Conservation (phyloP, 2,113 vertebrate genomes). For the Rhynchomys soricoides region DNA sequence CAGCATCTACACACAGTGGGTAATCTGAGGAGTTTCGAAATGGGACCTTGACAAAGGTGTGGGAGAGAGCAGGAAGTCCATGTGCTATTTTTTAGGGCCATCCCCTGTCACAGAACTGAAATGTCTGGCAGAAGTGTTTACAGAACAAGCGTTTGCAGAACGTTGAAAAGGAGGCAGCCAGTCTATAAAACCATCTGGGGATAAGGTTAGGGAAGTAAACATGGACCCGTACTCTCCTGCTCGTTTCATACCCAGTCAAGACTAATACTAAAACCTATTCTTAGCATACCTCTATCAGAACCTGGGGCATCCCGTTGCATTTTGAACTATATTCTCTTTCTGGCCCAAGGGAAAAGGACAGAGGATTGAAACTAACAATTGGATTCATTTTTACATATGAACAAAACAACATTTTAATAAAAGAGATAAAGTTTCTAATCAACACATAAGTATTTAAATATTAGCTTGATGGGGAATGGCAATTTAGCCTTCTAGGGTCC, state of each 20-base stretch:
- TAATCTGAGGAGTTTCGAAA: neutral
- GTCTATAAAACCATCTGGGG: neutral
- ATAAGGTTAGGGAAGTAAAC: neutral
- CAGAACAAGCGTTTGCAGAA: neutral
- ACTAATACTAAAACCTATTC: neutral
- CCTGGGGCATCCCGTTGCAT: neutral
- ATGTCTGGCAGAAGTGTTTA: neutral
- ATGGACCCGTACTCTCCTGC: neutral
- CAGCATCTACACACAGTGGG: neutral
- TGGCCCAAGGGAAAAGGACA: neutral
- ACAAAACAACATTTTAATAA: neutral
- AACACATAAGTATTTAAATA: neutral
- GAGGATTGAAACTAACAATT: neutral
- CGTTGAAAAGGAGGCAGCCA: neutral
- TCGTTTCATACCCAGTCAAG: neutral
- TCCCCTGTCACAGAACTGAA: neutral
- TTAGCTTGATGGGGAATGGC: neutral
- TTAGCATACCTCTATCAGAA: neutral
- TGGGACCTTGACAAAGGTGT: conserved; percentile 14
- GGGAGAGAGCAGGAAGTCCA: neutral
- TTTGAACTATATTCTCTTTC: neutral
- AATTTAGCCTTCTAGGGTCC: neutral
- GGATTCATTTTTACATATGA: neutral
- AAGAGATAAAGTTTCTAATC: neutral
- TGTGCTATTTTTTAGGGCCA: neutral